These are phyloP conservation scores for Amblyornis subalaris DNA, from an alignment of 2,113 vertebrate species.

Conservation along the genomic window DNA sequence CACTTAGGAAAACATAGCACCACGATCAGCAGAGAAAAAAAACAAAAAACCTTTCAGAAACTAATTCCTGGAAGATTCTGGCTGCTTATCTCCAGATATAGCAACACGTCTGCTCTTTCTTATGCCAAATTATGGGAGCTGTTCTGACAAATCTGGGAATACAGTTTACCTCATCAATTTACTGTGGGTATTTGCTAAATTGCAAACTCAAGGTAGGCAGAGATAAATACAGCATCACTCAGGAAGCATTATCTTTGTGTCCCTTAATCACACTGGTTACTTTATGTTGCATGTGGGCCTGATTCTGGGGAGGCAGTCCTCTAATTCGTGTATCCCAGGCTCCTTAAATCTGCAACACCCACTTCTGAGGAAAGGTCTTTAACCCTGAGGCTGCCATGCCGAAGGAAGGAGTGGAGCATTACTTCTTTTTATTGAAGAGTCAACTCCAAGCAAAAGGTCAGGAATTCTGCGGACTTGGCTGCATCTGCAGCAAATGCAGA, in stretches of 20 bases:
- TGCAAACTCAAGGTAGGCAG: neutral
- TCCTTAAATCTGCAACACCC: neutral
- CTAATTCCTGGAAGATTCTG: slow-evolving; percentile 14
- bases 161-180: neutral
- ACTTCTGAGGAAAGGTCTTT: neutral
- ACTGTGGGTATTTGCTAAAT: neutral
- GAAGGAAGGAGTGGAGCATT: neutral
- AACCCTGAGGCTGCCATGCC: neutral
- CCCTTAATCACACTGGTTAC: neutral
- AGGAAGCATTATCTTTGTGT: neutral
- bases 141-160: neutral
- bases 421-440: neutral
- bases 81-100: neutral
- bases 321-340: neutral
- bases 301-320: neutral
- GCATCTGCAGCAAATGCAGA: neutral
- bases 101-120: neutral
- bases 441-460: neutral
- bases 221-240: neutral
- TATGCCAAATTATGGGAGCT: neutral
- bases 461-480: neutral
- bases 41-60: neutral
- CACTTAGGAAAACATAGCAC: neutral
- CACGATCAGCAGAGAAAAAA: neutral
- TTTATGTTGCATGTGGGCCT: neutral